Conservation (phyloP, 2,888 invertebrate genomes). For the Agonopterix heracliana region DNA sequence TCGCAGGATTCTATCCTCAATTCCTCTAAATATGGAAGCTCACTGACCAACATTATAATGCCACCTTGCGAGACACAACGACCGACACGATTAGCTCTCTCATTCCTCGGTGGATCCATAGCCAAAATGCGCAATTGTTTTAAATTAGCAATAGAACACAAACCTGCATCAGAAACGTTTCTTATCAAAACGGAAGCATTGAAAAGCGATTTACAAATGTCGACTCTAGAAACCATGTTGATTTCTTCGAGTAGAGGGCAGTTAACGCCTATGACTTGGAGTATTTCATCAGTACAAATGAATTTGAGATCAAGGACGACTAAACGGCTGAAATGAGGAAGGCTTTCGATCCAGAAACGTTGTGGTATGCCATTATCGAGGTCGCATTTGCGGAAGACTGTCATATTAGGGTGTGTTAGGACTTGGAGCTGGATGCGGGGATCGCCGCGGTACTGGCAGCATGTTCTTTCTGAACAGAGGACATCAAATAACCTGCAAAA, state of each 20-base stretch:
- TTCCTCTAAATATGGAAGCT: slow-evolving; percentile 62
- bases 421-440: slow-evolving; percentile 62
- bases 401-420: slow-evolving; percentile 62
- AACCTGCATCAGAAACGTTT: slow-evolving; percentile 65
- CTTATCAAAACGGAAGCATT: slow-evolving; percentile 66
- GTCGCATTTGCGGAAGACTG: slow-evolving; percentile 64
- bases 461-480: slow-evolving; percentile 67
- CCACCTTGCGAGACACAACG: slow-evolving; percentile 65
- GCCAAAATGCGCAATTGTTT: slow-evolving; percentile 55
- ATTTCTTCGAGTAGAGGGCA: slow-evolving; percentile 63
- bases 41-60: slow-evolving; percentile 54
- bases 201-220: slow-evolving; percentile 62
- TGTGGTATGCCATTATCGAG: slow-evolving; percentile 62
- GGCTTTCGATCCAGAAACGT: slow-evolving; percentile 54
- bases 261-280: slow-evolving; percentile 51
- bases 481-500: slow-evolving; percentile 71
- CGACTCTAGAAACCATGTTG: slow-evolving; percentile 67
- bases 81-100: slow-evolving; percentile 55
- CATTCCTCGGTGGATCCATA: slow-evolving; percentile 69
- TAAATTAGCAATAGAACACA: slow-evolving; percentile 50
- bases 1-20: slow-evolving; percentile 68
- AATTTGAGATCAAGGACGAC: slow-evolving; percentile 66
- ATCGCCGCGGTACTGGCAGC: slow-evolving; percentile 57
- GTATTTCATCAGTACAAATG: slow-evolving; percentile 70
- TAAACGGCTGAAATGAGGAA: slow-evolving; percentile 52